phyloP scores from a whole-genome alignment of 2,113 vertebrate species.

The Puntigrus tetrazona region DNA sequence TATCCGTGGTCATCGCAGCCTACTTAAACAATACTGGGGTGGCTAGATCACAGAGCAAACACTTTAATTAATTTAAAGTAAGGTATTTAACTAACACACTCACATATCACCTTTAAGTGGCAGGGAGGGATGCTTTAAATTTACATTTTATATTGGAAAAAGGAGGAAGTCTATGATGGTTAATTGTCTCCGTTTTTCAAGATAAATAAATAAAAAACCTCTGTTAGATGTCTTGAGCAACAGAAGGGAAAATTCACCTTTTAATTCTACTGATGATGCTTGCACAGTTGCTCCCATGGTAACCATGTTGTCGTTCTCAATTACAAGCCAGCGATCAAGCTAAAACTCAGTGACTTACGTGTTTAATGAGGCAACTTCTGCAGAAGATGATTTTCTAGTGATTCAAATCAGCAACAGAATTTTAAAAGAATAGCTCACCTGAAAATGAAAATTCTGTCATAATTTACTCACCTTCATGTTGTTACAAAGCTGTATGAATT shows the following conservation, averaged over 20 bases:
- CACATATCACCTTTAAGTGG: neutral
- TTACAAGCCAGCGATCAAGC: conserved; percentile 9
- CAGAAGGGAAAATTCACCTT: conserved; percentile 4
- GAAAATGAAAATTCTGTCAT: neutral
- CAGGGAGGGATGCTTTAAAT: neutral
- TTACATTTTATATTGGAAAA: neutral
- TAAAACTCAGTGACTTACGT: neutral
- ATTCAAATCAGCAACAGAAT: neutral
- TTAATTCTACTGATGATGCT: neutral
- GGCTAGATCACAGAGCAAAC: neutral
- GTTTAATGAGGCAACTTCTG: conserved; percentile 21
- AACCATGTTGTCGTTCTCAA: conserved; percentile 11
- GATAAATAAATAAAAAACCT: neutral
- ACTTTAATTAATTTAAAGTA: neutral
- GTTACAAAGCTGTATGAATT: neutral
- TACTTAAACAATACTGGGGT: neutral
- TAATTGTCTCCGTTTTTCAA: neutral
- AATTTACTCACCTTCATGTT: neutral
- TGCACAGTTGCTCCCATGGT: conserved; percentile 9
- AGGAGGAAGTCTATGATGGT: neutral
- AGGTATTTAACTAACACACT: neutral
- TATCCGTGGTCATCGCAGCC: neutral
- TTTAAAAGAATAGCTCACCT: neutral
- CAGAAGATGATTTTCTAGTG: neutral
- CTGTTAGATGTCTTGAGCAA: neutral